Base-by-base conservation (phyloP, 2,888 invertebrate species). In the Andrena chrysosceles region DNA sequence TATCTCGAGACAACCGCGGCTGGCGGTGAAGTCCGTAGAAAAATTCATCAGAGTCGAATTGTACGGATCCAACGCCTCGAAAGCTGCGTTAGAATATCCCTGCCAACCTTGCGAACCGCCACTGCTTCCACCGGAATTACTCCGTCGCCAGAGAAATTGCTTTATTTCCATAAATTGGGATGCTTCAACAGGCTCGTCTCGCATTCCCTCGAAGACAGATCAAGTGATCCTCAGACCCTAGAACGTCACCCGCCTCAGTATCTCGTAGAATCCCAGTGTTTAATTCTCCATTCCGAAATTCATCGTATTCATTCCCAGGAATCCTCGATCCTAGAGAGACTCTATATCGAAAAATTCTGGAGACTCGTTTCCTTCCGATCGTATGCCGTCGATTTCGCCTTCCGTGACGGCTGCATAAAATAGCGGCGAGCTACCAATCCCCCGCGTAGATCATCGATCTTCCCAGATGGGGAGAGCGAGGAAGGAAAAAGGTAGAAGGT, bases 381-480 rank as follows among this genome's bases (percentile, higher is more conserved):
- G 13, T n/a, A n/a, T 8, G 26, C 3, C 10, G 13, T 23, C 16
- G 5, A 69, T 35, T 42, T 69, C 66, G 1, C 56, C 8, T 13
- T 13, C 10, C 56, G 23, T 13, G 33, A 33, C 26, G 72, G 52
- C 33, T 52, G 64, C 26, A 52, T 52, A 52, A 64, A 72, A 64
- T 54, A 54, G 56, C 67, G 31, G 42, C 35, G 26, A 26, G 56
- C 56, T 56, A 10, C 26, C 56, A 29, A 62, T 48, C n/a, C 56
- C n/a, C n/a, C 20, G 52, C 7, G 13, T 20, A 26, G 31, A 35
- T 67, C 60, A 42, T 60, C 23, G 29, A 67, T 62, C 59, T 35
- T 54, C 33, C 60, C 7, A n/a, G 33, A 2, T 8, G 8, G 33
- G 7, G 35, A 10, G 35, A 42, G 23, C 0, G 20, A 0, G 5